Evolutionary conservation across 2,888 invertebrate genomes (phyloP).

Genomic region (Tinea trinotella): DNA sequence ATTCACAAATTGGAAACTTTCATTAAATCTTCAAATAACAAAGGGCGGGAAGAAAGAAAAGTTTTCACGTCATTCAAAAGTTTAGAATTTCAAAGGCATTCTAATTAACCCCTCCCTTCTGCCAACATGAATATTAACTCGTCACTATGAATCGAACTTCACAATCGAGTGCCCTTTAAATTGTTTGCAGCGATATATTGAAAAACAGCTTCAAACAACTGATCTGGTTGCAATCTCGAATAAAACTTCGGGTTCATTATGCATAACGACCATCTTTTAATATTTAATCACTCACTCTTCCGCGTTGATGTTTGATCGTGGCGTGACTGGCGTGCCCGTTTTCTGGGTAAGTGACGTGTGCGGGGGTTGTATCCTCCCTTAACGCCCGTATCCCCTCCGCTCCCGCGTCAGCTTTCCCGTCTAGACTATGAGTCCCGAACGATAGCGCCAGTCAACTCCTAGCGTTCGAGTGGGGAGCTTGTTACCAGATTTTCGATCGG

Average conservation of each 20-base stretch:
- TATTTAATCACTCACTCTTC: conserved; percentile 33
- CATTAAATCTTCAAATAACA: conserved; percentile 18
- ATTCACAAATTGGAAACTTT: conserved; percentile 14
- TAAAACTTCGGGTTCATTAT: conserved; percentile 9
- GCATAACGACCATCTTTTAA: conserved; percentile 20
- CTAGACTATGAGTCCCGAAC: conserved; percentile 48
- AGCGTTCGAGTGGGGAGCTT: conserved; percentile 35
- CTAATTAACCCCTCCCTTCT: conserved; percentile 15
- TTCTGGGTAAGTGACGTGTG: conserved; percentile 44
- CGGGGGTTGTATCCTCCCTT: conserved; percentile 46
- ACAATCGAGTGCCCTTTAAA: not conserved
- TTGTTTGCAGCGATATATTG: conserved; percentile 15
- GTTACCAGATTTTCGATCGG: conserved; percentile 26
- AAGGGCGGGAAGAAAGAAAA: conserved; percentile 35
- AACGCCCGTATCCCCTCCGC: conserved; percentile 21
- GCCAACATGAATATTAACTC: conserved; percentile 15
- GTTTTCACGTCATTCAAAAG: conserved; percentile 33
- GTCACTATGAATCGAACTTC: conserved; percentile 17
- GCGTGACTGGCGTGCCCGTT: conserved; percentile 41
- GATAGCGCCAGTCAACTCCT: conserved; percentile 41
- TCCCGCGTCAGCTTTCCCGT: conserved; percentile 39
- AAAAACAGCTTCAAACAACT: conserved; percentile 9
- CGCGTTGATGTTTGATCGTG: conserved; percentile 42
- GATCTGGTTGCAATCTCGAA: conserved; percentile 15
- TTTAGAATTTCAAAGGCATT: conserved; percentile 31